Evolutionary conservation across 2,888 invertebrate species (phyloP).

Genomic region (Lobophora halterata): DNA sequence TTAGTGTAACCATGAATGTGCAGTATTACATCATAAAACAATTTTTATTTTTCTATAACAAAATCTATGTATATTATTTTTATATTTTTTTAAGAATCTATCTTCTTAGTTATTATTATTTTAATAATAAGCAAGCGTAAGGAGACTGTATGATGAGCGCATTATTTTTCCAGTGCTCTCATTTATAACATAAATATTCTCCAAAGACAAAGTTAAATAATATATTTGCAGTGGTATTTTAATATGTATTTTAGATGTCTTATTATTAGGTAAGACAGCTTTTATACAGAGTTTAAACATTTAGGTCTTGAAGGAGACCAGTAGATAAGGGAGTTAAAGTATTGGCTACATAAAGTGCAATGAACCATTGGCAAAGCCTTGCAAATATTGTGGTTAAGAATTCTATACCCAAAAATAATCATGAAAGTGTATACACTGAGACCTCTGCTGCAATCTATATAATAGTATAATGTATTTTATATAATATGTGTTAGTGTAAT

Average conservation of each 20-base stretch:
- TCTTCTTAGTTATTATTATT: constrained; percentile 45
- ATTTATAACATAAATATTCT: constrained; percentile 27
- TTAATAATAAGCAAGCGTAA: constrained; percentile 49
- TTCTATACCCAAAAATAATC: constrained; percentile 53
- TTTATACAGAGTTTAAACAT: constrained; percentile 32
- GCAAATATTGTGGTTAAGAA: constrained; percentile 60
- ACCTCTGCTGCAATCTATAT: constrained; percentile 60
- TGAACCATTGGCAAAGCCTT: constrained; percentile 73
- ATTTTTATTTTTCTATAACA: constrained; percentile 72
- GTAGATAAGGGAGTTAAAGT: constrained; percentile 38
- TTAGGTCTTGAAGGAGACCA: constrained; percentile 27
- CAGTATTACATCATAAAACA: constrained; percentile 72
- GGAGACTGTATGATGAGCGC: constrained; percentile 43
- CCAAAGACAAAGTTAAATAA: constrained; percentile 34
- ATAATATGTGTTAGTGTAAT: constrained; percentile 40
- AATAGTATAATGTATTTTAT: constrained; percentile 40
- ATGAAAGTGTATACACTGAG: constrained; percentile 67
- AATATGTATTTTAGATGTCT: constrained; percentile 32
- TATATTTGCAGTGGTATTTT: constrained; percentile 31
- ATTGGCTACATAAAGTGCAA: constrained; percentile 64
- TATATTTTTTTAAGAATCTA: constrained; percentile 64
- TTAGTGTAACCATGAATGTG: constrained; percentile 71
- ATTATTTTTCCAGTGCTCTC: constrained; percentile 34
- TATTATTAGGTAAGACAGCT: constrained; percentile 24
- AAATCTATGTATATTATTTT: constrained; percentile 69